Conservation (phyloP, 92 coral and sea anemone genomes). For the Phenganax marumi region DNA sequence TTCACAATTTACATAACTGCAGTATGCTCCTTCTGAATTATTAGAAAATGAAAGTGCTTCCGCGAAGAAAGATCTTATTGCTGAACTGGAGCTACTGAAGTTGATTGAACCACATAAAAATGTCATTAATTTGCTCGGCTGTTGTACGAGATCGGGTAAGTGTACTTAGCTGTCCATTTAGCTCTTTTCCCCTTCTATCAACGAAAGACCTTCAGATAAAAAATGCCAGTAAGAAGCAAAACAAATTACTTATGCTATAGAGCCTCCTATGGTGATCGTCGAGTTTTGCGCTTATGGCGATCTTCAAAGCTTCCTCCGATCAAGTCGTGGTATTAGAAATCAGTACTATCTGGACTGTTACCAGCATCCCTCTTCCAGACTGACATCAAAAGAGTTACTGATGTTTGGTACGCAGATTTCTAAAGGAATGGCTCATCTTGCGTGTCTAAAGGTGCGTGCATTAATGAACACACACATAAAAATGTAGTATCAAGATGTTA, state of each 20-base stretch:
- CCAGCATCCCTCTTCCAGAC: conserved; percentile 73
- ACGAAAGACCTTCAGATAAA: background rate
- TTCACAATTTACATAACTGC: too few species aligned
- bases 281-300: conserved; percentile 95
- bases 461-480: background rate
- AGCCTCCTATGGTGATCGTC: conserved; percentile 89
- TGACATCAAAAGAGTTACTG: conserved; percentile 77
- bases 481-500: too few species aligned
- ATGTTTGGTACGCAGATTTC: conserved; percentile 88
- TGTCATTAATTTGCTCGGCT: conserved; percentile 86
- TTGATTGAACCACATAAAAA: conserved; percentile 96
- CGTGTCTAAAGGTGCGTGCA: conserved; percentile 79
- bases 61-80: conserved; percentile 80
- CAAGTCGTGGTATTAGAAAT: conserved; percentile 92
- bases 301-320: conserved; percentile 89
- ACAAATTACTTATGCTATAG: conserved; percentile 23
- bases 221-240: background rate
- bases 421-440: conserved; percentile 94
- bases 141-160: conserved; percentile 86
- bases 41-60: conserved; percentile 94
- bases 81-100: conserved; percentile 87
- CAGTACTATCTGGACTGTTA: conserved; percentile 89
- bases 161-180: background rate
- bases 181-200: background rate
- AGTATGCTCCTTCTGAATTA: background rate